Base-by-base conservation (phyloP, 2,888 invertebrate genomes). In the Pseudococcus longispinus region DNA sequence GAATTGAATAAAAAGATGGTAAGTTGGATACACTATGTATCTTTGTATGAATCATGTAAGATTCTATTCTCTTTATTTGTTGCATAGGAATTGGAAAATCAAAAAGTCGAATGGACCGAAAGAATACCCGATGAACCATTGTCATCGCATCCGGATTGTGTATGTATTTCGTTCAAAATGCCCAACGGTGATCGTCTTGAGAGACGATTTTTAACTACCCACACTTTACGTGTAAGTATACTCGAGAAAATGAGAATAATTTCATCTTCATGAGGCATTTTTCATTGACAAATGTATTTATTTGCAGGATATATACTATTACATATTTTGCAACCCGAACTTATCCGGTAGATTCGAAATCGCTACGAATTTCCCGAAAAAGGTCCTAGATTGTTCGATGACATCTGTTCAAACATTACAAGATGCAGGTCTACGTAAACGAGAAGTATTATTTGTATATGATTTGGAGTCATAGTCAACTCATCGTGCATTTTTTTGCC, bases 271-370 rank as follows among this genome's bases (percentile, higher is more conserved):
- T 5, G 29, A 51, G 23, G 55, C 6, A n/a, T 37, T 84, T 29
- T 37, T 3, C 42, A 2, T 18, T 26, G 29, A 51, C n/a, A 3
- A n/a, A 51, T n/a, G n/a, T 51, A n/a, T 51, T n/a, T n/a, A 88
- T 93, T 93, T 46, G 37, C 92, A 98, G 97, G 95, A 96, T 90
- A 93, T 99, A 88, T 97, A 97, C 91, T 95, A 97, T 91, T 98
- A 96, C 92, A 96, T 98, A 89, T 98, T 98, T 92, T 97, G 98
- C 90, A 97, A 98, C 91, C 96, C 97, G 5, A 94, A 95, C 89
- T 95, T 98, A 18, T 98, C 98, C 1, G 94, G 97, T 90, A 94
- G 95, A 90, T 98, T 98, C 91, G 97, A 98, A 92, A 97, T 98
- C 88, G 96, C 97, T 83, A 97, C 97, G 89, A 98, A 98, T 92